Evolutionary conservation across 2,888 invertebrate species (phyloP), one percentile per base, ranked within the genome.

Genomic region (Hipparchia semele): DNA sequence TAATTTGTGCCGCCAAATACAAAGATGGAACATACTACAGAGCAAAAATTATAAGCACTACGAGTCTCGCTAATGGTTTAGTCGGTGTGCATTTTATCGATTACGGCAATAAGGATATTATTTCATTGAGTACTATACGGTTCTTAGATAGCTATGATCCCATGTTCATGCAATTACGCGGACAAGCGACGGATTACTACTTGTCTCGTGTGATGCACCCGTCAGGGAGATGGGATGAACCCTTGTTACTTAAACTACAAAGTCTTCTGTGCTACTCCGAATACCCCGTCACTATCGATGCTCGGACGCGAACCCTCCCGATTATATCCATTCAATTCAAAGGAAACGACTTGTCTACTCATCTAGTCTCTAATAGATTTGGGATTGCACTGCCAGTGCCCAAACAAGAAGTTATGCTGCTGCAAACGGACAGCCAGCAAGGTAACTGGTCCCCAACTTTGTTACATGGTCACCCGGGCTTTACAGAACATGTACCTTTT

Each of bases 21-120:
- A 95, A 94, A 90, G 96, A 95, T 83, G 95, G 95, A 62, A 94
- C 93, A 10, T 96, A 96, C 83, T 96, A 96, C 81, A 91, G 96
- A 79, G 96, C 96, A 8, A 95, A 94, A 83, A 92, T 96, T 66
- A 89, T 94, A 65, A 94, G 89, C 73, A 87, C 92, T 9, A 83
- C 89, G 23, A 91, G 84, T 80, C 80, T 95, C 65, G 82, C 89
- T 4, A 92, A 93, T 74, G 95, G 95, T 33, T 87, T 94, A 70
- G 94, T 96, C 67, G 94, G 95, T 78, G 95, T 96, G n/a, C 94
- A 95, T 73, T 96, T 96, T 79, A 93, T 96, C 53, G 96, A 96
- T 83, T 96, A 95, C 80, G 96, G 96, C 62, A 96, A 96, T 81
- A 94, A 91, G 77, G 95, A 95, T 79, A 84, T 94, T 12, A 94